phyloP scores from a whole-genome alignment of 2,888 invertebrate genomes.

The Matsumyia berberina region DNA sequence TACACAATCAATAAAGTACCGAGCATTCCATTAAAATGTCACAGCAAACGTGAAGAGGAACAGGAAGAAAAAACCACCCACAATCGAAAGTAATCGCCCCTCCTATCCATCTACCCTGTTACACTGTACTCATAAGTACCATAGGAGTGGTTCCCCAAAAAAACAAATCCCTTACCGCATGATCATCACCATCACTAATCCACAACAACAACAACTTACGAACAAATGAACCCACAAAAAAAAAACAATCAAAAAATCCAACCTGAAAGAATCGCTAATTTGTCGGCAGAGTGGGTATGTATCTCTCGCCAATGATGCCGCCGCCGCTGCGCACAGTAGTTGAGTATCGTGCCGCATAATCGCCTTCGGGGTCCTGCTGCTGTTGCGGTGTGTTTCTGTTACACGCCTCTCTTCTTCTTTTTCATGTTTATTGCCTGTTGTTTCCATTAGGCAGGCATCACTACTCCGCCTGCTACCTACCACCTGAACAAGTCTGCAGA shows the following conservation, averaged over 20 bases:
- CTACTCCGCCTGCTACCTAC: slow-evolving; percentile 16
- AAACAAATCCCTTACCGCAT: slow-evolving; percentile 3
- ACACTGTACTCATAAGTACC: too few relatives aligned
- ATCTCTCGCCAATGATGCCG: slow-evolving; percentile 33
- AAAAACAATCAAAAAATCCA: slow-evolving; percentile 32
- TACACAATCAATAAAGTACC: too few relatives aligned
- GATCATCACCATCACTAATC: slow-evolving; percentile 28
- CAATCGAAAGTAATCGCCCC: not conserved
- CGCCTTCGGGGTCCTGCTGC: slow-evolving; percentile 43
- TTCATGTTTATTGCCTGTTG: slow-evolving; percentile 62
- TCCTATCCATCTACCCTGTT: too few relatives aligned
- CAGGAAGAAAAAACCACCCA: not conserved
- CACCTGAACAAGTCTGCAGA: slow-evolving; percentile 10
- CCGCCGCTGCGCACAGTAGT: slow-evolving; percentile 43
- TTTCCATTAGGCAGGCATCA: slow-evolving; percentile 52
- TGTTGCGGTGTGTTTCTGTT: slow-evolving; percentile 4
- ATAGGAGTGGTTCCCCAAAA: not conserved
- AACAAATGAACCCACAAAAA: not conserved
- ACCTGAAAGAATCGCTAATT: slow-evolving; percentile 55
- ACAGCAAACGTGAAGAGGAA: not conserved
- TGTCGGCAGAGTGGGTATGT: slow-evolving; percentile 26
- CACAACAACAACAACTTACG: not conserved
- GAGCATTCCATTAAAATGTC: too few relatives aligned
- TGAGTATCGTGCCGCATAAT: slow-evolving; percentile 50
- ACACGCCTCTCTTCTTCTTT: slow-evolving; percentile 25